Base-by-base conservation (phyloP, 2,888 invertebrate genomes). In the Sesamia inferens region DNA sequence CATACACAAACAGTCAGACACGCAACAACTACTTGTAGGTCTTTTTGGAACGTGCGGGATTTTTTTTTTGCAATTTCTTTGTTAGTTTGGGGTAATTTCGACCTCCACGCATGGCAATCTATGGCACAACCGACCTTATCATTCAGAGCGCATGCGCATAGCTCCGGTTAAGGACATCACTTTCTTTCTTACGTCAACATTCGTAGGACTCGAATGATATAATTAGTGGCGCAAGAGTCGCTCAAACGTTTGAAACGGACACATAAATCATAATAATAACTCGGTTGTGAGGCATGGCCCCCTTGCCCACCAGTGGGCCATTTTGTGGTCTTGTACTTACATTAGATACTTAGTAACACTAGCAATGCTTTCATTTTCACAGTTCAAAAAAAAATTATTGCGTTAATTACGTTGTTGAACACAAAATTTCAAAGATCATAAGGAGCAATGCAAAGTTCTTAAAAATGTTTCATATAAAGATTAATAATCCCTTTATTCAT, bases 151-250 rank as follows among this genome's bases (percentile, higher is more conserved):
- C 90, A 92, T 89, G 85, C 88, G 79, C 80, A 54, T 71, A 87
- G 87, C 84, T 85, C 91, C 92, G 90, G 92, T 90, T 94, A 94
- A 94, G 95, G 95, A 94, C 93, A 90, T 84, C 88, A 90, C 94
- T 95, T 94, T 95, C 94, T 94, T 94, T 93, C 87, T 95, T 94
- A 92, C 94, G 88, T 93, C 92, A 92, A 88, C 83, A 69, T 74
- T 83, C 87, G 89, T 88, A 91, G 94, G 92, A 91, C 81, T 85
- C 80, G 39, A 39, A 82, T 93, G 92, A 91, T 90, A 90, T 93
- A 92, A 93, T 91, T 89, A 85, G 68, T 93, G 92, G 90, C 87
- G 89, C 87, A 92, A 92, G 75, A 79, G 61, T 65, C 11, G 75
- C 24, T 39, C 31, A 16, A 39, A 62, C 24, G 22, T 48, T 68